Evolutionary conservation across 2,797 vertebrate species (phyloP), one percentile per base, ranked within the genome.

Genomic region (Sebastes goodei): DNA sequence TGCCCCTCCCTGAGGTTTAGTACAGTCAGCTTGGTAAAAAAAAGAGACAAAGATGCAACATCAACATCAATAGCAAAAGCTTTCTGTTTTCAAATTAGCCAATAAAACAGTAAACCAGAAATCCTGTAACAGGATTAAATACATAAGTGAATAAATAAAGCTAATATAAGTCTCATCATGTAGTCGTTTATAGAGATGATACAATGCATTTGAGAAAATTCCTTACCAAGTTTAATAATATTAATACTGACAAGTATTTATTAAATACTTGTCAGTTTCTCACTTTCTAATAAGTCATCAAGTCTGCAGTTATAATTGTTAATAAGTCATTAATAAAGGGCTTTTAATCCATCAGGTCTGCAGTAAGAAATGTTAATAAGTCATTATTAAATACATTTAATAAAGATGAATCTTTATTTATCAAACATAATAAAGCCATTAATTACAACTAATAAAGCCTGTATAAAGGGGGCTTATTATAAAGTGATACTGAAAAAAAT

Each of bases 11-110:
- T 2, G 0, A 53, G 95, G 96, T 64, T 4, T 66, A 0, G 10
- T 46, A 76, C 96, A 96, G 10, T 85, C 6, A 0, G 81, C 94
- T 94, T 76, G 29, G 35, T 27, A 35, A 20, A 42, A 57, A 57
- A 42, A 32, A n/a, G 7, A 59, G 23, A 76, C 15, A 69, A 53
- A 73, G 15, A 71, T 6, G 35, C 20, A 46, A 80, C 27, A 62
- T 79, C 10, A 83, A 42, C 9, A n/a, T 74, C 8, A 82, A 52
- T 5, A 17, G 12, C 4, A 29, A 55, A 21, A 20, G 15, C 2
- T 25, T 64, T n/a, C 38, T 56, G 11, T 61, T 61, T 29, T 1
- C 29, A 38, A 61, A 52, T 55, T 29, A n/a, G 5, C 9, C 14
- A 25, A 59, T n/a, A 12, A 25, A 21, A 30, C 21, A 49, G 7